Evolutionary conservation across 2,888 invertebrate genomes (phyloP), one percentile per base, ranked within the genome.

Genomic region (Thecophora atra): DNA sequence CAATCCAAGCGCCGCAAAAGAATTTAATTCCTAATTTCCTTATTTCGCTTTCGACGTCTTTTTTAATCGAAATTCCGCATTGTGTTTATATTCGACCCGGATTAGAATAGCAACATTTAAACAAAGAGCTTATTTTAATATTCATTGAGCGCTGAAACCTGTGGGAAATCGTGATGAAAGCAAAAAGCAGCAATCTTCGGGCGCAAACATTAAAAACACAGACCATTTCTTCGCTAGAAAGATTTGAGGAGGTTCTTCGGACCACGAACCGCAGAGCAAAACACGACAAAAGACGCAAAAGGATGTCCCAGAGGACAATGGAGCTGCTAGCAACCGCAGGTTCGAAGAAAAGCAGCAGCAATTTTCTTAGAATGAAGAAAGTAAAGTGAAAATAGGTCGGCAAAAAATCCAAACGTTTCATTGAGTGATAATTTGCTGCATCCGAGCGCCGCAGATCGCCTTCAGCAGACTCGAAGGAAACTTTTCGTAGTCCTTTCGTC

Each of bases 371-470:
- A 30, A 62, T 19, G n/a, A 17, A 21, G 24, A 21, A 28, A 44
- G 30, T 47, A 60, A 42, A 70, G 2, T 26, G 26, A 60, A 42
- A 19, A 21, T 11, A 15, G n/a, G 17, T 21, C 8, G 19, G 65
- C 17, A 30, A n/a, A 37, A 63, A 30, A 13, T 26, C 19, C 42
- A n/a, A 11, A n/a, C 19, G 28, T 63, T n/a, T 51, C 51, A 66
- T 66, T 66, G 66, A 66, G 47, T 47, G 66, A 66, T 66, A 66
- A 66, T 66, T 66, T 66, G 66, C 52, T 52, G 51, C 52, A 28
- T 5, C 26, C 13, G 30, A 60, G 17, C 17, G 19, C 17, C 17
- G 51, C 51, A n/a, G 51, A 51, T 6, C 51, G 17, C 37, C 37
- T 6, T 1, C 2, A 37, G 11, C 37, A n/a, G 7, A 37, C 11